These are phyloP conservation scores for Caenorhabditis elegans DNA, from an alignment of 1,140 invertebrate species.

Conservation along the genomic window DNA sequence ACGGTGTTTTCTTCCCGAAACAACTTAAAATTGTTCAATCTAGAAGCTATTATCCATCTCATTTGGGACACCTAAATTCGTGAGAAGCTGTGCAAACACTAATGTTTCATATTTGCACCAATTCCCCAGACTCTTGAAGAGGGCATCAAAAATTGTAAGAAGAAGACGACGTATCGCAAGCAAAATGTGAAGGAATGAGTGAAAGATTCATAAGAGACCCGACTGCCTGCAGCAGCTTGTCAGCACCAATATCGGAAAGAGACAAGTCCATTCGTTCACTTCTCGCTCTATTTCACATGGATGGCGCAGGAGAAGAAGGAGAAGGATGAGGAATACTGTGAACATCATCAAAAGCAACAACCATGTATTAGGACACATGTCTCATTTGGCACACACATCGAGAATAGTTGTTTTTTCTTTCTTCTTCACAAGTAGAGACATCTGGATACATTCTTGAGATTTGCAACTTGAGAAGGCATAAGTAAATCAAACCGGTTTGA, in stretches of 20 bases:
- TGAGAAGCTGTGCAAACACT: too few relatives aligned
- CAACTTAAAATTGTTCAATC: too few relatives aligned
- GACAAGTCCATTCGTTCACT: slow-evolving; percentile 29
- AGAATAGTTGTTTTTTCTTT: neutral
- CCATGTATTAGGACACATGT: neutral
- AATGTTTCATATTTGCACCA: too few relatives aligned
- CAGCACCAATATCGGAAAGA: neutral
- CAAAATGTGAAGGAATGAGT: slow-evolving; percentile 12
- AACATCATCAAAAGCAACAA: neutral
- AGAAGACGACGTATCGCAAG: too few relatives aligned
- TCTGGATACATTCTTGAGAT: neutral
- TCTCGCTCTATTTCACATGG: slow-evolving; percentile 32
- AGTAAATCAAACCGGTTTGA: too few relatives aligned
- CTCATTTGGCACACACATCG: neutral
- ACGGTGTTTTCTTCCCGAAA: too few relatives aligned
- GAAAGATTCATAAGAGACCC: neutral
- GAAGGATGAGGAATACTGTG: neutral
- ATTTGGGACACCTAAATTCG: too few relatives aligned
- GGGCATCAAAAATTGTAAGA: neutral
- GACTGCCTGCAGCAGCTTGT: too few relatives aligned
- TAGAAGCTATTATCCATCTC: neutral
- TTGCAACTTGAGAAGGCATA: neutral
- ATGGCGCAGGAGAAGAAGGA: too few relatives aligned
- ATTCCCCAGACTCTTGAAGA: neutral
- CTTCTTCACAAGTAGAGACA: neutral